Evolutionary conservation across 2,797 vertebrate species (phyloP), one percentile per base, ranked within the genome.

Genomic region (Huso huso): DNA sequence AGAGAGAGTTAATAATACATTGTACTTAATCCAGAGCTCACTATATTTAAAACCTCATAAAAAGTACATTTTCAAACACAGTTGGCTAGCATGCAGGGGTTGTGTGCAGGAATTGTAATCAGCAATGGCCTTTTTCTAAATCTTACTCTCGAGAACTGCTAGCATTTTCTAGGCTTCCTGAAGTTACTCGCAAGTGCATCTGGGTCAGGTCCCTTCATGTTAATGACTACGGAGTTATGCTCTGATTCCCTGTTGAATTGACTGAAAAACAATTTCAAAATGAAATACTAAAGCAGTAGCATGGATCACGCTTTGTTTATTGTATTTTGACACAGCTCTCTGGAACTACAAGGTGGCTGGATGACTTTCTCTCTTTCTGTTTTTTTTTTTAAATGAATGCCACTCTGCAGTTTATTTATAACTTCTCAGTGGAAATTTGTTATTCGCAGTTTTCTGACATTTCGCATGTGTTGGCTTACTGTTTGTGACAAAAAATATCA

Each of bases 201-300:
- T 61, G 37, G 63, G 61, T 59, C 68, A 49, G 64, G 53, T 62
- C 48, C 37, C 12, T 61, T 60, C 52, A 13, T 66, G 7, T 50
- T 70, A 74, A 74, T 70, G 61, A 72, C 51, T 66, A 37, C 67
- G 48, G 53, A 65, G 69, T 59, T 65, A 52, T 67, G 48, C 23
- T 67, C 55, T 62, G 18, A 63, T 66, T 74, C 66, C 62, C 57
- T 64, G 4, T 61, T 64, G 64, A 69, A 67, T 71, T 71, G 70
- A 74, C 71, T 71, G 67, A 59, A 67, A 69, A 61, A 74, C 48
- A 66, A 69, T 69, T 18, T 58, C 55, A 10, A 10, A 6, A 10
- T 58, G 6, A 58, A 58, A 10, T 12, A 58, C 55, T 12, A n/a
- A 10, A 58, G 55, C 55, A 10, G 11, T 50, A 23, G 51, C 12